phyloP scores from a whole-genome alignment of 2,888 invertebrate species.

The Neria commutata region DNA sequence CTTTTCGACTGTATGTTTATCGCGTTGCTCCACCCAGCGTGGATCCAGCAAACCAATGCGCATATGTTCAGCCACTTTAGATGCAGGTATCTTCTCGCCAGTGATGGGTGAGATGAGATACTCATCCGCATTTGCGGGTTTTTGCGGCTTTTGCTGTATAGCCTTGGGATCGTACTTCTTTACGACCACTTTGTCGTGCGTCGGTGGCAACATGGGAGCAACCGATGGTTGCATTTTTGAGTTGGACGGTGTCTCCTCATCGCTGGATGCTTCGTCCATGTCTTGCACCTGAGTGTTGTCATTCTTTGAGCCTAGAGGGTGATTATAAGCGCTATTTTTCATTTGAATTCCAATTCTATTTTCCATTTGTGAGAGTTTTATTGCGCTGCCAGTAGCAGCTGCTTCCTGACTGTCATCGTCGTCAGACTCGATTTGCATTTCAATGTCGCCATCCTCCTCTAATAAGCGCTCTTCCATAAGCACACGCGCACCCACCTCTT shows the following conservation, averaged over 20 bases:
- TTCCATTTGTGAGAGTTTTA: slow-evolving; percentile 72
- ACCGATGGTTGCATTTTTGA: slow-evolving; percentile 51
- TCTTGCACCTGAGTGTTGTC: slow-evolving; percentile 77
- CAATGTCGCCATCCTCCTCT: slow-evolving; percentile 79
- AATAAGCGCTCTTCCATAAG: slow-evolving; percentile 85
- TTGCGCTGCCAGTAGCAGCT: slow-evolving; percentile 53
- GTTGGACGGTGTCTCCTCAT: slow-evolving; percentile 65
- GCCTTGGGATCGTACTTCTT: slow-evolving; percentile 98
- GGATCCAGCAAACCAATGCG: slow-evolving; percentile 95
- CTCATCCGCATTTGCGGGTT: slow-evolving; percentile 77
- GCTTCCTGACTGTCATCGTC: slow-evolving; percentile 67
- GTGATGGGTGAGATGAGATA: slow-evolving; percentile 98
- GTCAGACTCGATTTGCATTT: slow-evolving; percentile 89
- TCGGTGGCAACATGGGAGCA: slow-evolving; percentile 79
- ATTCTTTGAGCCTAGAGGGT: slow-evolving; percentile 49
- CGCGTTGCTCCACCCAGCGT: slow-evolving; percentile 96
- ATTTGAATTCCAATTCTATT: slow-evolving; percentile 63
- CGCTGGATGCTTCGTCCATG: slow-evolving; percentile 90
- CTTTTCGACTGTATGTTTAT: slow-evolving; percentile 91
- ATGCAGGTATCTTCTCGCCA: slow-evolving; percentile 95
- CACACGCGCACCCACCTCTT: slow-evolving; percentile 94
- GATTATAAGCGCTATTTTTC: slow-evolving; percentile 61
- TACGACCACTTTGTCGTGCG: slow-evolving; percentile 91
- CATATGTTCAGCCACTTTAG: slow-evolving; percentile 98
- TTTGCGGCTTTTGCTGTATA: slow-evolving; percentile 66